Evolutionary conservation across 2,888 invertebrate genomes (phyloP), one percentile per base, ranked within the genome.

Genomic region (Oithona nana): DNA sequence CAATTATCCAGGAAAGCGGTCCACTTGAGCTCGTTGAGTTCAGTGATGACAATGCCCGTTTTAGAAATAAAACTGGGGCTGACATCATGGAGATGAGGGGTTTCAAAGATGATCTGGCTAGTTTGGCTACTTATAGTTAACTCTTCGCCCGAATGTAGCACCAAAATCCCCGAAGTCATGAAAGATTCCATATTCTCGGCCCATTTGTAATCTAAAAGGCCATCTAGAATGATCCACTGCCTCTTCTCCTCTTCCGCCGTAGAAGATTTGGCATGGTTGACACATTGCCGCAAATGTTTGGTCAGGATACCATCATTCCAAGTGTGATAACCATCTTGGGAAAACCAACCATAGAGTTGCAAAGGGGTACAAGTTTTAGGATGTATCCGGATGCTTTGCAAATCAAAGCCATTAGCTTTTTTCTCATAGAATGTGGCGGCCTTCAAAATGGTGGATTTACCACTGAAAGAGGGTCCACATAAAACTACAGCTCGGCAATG

Each of bases 1-100:
- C 60, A 60, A 16, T 60, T 39, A 26, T 56, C 56, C 52, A 56
- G 29, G 26, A 56, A 28, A 62, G 20, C 22, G 22, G 20, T 62
- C 62, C 62, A 62, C 4, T n/a, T 28, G 1, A 56, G 24, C 13
- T 54, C 16, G 3, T 20, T 56, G 1, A 8, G n/a, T 13, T 20
- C 28, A 20, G 49, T 20, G 1, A 28, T 28, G n/a, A 60, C 1
- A 20, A 60, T 39, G 2, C 48, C 26, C 3, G 51, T 51, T 51
- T 22, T 60, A 2, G 48, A 48, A 2, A 60, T 28, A 28, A 49
- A 51, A 13, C 22, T 24, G 2, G 60, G 60, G 22, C 48, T 48
- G 1, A 60, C 51, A n/a, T 60, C 1, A 16, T 16, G 13, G 13
- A 58, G 6, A 39, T 16, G 6, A 39, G 6, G 6, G 6, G 39